Base-by-base conservation (phyloP, 2,113 vertebrate genomes). In the Thunnus maccoyii region DNA sequence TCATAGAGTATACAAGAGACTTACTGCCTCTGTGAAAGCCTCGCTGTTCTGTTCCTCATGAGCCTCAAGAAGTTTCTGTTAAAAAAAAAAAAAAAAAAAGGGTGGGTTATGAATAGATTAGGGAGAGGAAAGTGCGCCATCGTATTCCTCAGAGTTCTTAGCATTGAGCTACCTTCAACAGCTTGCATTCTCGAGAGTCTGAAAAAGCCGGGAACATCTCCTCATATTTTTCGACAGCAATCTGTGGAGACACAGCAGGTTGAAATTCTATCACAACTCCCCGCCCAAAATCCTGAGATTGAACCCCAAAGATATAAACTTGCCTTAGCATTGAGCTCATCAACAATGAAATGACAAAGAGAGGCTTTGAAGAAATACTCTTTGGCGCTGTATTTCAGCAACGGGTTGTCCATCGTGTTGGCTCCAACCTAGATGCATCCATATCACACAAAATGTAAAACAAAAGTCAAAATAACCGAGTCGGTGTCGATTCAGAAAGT, bases 281-380 rank as follows among this genome's bases (percentile, higher is more conserved):
- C n/a, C 0, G 0, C 27, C 50, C 25, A 30, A 41, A 16, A 72
- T 47, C 56, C 69, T 25, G 12, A 18, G 16, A 17, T 25, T 1
- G 54, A 52, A 48, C 8, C 55, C 2, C 27, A 0, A 0, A 41
- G 44, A 65, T 0, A n/a, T 2, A 10, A 70, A 86, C 91, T 89
- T 17, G 95, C 98, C 97, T 99, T 99, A 0, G 98, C 98, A 3
- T 99, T 99, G 85, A 99, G 94, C 86, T 99, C 98, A 25, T 99
- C 98, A 17, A 99, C 97, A 0, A 99, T 98, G 90, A 99, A 99
- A 88, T 99, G 98, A 77, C 98, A 99, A 52, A 99, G 95, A 0
- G 98, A 95, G 0, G 98, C 98, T 94, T 99, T 99, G 93, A 99
- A 99, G 95, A 99, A 99, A 90, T 99, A 99, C 82, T 99, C 98